Evolutionary conservation across 2,113 vertebrate species (phyloP).

Genomic region (Platycercus adscitus): DNA sequence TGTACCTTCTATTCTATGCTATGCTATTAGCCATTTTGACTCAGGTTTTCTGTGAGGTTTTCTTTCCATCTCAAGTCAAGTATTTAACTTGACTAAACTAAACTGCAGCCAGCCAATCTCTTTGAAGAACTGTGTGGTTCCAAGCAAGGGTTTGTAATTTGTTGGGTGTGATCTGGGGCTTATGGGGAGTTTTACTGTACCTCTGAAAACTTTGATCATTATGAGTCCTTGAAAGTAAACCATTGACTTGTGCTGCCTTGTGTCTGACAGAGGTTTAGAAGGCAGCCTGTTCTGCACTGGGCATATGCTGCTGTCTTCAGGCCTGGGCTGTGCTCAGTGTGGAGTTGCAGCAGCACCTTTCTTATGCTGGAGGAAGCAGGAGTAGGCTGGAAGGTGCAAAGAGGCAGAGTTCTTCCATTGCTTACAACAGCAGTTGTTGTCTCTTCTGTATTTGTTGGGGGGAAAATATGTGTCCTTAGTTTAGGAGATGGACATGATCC

Average conservation of each 20-base stretch:
- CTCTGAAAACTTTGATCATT: background rate
- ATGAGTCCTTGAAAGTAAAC: background rate
- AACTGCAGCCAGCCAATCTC: background rate
- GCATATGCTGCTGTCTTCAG: background rate
- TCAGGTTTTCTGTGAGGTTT: background rate
- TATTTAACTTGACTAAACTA: background rate
- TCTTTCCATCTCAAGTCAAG: background rate
- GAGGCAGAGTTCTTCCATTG: background rate
- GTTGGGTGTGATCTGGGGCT: background rate
- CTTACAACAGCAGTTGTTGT: fast-evolving
- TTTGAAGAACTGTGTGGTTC: background rate
- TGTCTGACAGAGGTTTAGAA: background rate
- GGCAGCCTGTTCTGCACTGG: background rate
- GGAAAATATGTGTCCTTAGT: background rate
- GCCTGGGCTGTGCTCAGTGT: background rate
- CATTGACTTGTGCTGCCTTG: background rate
- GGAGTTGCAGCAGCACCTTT: background rate
- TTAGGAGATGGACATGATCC: background rate
- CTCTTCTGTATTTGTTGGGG: background rate
- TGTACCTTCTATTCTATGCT: background rate
- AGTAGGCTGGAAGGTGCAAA: background rate
- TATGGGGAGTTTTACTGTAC: background rate
- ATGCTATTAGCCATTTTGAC: background rate
- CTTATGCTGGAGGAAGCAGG: background rate
- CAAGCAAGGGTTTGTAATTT: background rate